Percentiles rank a stretch among this genome's conserved stretches.
These are phyloP conservation scores for Solenopsis invicta DNA, from an alignment of 1,140 invertebrate species.

Conservation along the genomic window DNA sequence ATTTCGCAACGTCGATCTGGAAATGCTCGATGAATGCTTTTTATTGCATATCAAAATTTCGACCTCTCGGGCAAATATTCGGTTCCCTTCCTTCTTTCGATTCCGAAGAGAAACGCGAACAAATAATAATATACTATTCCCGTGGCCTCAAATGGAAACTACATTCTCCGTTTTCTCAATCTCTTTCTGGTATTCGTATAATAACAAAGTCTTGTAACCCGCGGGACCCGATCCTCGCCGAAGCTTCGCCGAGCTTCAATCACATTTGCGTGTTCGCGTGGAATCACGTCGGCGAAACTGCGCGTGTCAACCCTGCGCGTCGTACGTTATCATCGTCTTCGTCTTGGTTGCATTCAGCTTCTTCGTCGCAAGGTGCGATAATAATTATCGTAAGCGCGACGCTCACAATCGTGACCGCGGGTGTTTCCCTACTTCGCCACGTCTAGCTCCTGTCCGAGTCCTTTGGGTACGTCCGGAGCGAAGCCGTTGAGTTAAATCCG, in stretches of 20 bases:
- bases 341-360: constrained; percentile 16
- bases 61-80: constrained; percentile 16
- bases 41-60: background rate
- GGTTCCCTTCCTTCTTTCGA: too few species aligned
- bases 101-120: background rate
- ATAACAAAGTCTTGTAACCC: constrained; percentile 29
- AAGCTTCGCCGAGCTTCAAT: constrained; percentile 37
- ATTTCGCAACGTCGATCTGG: background rate
- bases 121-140: constrained; percentile 39
- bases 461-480: background rate
- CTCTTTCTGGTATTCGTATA: constrained; percentile 2
- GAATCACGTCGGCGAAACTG: too few species aligned
- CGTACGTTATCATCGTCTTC: background rate
- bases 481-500: constrained; percentile 47
- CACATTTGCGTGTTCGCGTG: constrained; percentile 27
- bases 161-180: background rate
- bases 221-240: background rate
- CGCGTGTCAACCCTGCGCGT: background rate
- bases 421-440: constrained; percentile 53
- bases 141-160: background rate
- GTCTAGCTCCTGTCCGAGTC: constrained; percentile 33
- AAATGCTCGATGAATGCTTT: background rate
- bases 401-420: constrained; percentile 10
- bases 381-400: constrained; percentile 37
- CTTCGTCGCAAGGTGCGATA: constrained; percentile 41